Percentiles rank a stretch among this genome's conserved stretches.
These are phyloP conservation scores for Schizopygopsis pylzovi DNA, from an alignment of 2,797 vertebrate species.

Conservation along the genomic window DNA sequence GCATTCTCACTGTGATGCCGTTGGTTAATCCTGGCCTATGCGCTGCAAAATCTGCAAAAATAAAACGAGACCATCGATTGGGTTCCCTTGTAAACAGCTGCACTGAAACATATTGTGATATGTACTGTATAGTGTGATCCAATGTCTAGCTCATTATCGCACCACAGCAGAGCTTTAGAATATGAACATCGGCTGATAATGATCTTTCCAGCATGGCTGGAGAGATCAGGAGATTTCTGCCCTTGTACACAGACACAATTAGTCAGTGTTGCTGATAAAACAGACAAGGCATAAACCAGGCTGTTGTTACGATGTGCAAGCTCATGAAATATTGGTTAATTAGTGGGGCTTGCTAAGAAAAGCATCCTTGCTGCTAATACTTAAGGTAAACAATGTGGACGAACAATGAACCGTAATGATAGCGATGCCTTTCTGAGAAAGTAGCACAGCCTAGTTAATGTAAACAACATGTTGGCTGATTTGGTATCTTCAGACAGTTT, in stretches of 20 bases:
- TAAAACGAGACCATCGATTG: slow-evolving; percentile 40
- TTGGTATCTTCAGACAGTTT: neutral
- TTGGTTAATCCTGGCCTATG: slow-evolving; percentile 40
- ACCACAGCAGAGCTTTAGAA: neutral
- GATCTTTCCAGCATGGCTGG: slow-evolving; percentile 16
- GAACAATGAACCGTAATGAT: neutral
- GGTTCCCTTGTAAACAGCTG: slow-evolving; percentile 19
- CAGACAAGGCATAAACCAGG: slow-evolving; percentile 17
- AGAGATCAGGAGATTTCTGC: slow-evolving; percentile 40
- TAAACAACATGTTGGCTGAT: neutral
- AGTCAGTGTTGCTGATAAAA: slow-evolving; percentile 17
- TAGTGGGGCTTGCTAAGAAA: neutral
- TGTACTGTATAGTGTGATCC: neutral
- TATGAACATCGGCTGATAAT: slow-evolving; percentile 24
- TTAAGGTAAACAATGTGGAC: neutral
- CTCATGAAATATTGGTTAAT: slow-evolving; percentile 41
- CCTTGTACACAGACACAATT: slow-evolving; percentile 24
- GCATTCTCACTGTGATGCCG: slow-evolving; percentile 14
- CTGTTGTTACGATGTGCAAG: slow-evolving; percentile 27
- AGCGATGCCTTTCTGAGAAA: neutral
- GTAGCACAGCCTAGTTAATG: neutral
- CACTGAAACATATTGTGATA: neutral
- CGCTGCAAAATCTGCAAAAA: slow-evolving; percentile 28
- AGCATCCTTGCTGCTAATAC: neutral
- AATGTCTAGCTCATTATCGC: slow-evolving; percentile 36